Percentiles rank a stretch among this genome's conserved stretches.
Evolutionary conservation across 2,888 invertebrate species (phyloP).

Genomic region (Celastrina argiolus): DNA sequence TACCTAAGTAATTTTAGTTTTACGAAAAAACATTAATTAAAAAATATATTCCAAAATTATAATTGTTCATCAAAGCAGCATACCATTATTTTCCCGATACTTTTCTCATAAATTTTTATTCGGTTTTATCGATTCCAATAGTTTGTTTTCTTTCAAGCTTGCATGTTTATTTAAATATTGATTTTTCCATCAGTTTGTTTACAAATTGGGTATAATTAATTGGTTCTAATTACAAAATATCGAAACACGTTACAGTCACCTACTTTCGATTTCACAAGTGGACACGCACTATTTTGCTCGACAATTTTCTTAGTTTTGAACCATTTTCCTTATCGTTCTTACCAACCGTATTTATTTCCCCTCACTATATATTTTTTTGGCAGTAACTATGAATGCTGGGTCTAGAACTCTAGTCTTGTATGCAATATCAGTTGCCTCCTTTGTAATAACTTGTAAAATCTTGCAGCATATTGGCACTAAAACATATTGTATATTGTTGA

Average conservation of each 20-base stretch:
- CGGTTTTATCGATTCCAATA: not conserved
- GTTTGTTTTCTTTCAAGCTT: not conserved
- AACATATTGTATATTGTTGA: not conserved
- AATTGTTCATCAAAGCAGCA: too few relatives aligned
- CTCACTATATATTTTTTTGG: not conserved
- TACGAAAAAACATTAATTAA: too few relatives aligned
- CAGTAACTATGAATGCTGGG: not conserved
- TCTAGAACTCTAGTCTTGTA: not conserved
- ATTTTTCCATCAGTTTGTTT: slow-evolving; percentile 4
- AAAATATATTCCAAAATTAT: too few relatives aligned
- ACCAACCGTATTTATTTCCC: too few relatives aligned
- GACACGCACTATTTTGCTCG: not conserved
- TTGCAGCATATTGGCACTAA: not conserved
- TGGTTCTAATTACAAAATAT: slow-evolving; percentile 27
- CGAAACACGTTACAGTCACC: slow-evolving; percentile 30
- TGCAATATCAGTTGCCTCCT: not conserved
- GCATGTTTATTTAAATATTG: not conserved
- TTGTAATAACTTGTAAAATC: not conserved
- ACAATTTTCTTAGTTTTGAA: not conserved
- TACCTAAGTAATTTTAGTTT: too few relatives aligned
- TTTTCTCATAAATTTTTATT: not conserved
- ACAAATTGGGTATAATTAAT: slow-evolving; percentile 20
- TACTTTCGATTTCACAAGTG: not conserved
- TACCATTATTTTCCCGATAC: too few relatives aligned
- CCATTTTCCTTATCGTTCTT: too few relatives aligned